These are phyloP conservation scores for Mirounga angustirostris DNA, from an alignment of 2,113 vertebrate genomes.

Conservation along the genomic window DNA sequence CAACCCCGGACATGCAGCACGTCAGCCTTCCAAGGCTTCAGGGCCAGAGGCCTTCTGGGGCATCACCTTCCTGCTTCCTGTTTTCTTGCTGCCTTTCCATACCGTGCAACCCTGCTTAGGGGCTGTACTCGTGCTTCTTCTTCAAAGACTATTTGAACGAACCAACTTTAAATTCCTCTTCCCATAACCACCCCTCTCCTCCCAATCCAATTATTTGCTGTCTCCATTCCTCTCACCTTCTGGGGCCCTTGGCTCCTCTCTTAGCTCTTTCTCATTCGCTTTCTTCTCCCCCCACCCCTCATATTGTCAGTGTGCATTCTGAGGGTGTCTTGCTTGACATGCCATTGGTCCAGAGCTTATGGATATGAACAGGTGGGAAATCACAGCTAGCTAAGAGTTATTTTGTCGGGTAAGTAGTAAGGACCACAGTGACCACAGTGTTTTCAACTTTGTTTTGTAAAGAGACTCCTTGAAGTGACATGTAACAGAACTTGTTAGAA, in stretches of 20 bases:
- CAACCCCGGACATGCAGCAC: fast-evolving
- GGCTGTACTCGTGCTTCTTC: background rate
- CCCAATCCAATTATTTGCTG: background rate
- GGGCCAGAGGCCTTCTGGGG: background rate
- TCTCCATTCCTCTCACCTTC: background rate
- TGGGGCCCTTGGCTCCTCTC: no score
- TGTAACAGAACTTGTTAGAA: background rate
- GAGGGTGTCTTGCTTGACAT: background rate
- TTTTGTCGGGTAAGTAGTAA: background rate
- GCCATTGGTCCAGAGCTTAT: background rate
- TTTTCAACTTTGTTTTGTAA: constrained; percentile 17
- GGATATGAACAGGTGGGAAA: background rate
- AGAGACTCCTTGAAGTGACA: background rate
- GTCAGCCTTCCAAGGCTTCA: background rate
- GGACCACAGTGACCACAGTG: background rate
- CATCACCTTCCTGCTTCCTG: background rate
- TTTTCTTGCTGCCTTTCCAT: background rate
- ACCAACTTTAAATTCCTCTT: background rate
- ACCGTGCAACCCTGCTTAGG: background rate
- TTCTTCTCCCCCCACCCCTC: background rate
- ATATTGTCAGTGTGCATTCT: no score
- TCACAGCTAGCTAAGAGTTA: background rate
- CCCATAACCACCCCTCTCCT: background rate
- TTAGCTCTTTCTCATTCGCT: background rate
- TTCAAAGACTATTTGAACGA: background rate